Conservation (phyloP, 2,888 invertebrate genomes). For the Ormyrus labotus region DNA sequence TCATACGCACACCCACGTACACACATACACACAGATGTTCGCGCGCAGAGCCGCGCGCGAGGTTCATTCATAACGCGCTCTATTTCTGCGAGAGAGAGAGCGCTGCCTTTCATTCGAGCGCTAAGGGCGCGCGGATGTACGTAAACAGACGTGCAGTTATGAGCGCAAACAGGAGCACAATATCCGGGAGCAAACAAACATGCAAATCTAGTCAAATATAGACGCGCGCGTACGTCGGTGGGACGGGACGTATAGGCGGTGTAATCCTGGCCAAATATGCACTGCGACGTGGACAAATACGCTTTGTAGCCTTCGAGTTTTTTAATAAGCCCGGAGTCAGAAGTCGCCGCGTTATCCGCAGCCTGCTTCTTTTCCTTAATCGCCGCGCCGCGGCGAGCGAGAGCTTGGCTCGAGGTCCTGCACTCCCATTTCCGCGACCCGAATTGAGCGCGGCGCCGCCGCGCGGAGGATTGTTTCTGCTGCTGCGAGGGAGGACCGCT, state of each 20-base stretch:
- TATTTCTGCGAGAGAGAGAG: neutral
- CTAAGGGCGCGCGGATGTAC: neutral
- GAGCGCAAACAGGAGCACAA: neutral
- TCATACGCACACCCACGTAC: constrained; percentile 33
- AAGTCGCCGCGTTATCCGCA: neutral
- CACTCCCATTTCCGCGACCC: neutral
- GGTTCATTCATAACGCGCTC: too few relatives aligned
- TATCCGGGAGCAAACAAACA: neutral
- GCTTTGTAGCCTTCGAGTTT: neutral
- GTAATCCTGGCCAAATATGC: neutral
- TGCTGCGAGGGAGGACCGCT: neutral
- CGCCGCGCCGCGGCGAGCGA: neutral
- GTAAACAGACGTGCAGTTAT: neutral
- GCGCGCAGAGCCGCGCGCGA: too few relatives aligned
- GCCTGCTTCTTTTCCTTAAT: neutral
- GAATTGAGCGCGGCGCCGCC: neutral
- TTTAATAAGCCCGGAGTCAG: neutral
- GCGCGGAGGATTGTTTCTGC: neutral
- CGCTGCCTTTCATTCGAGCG: neutral
- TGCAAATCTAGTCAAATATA: too few relatives aligned
- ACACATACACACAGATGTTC: neutral
- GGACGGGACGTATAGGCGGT: neutral
- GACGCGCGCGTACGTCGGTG: too few relatives aligned
- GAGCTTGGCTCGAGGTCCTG: neutral
- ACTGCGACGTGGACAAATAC: neutral